phyloP scores from a whole-genome alignment of 2,797 vertebrate genomes.

The Mus minutoides region DNA sequence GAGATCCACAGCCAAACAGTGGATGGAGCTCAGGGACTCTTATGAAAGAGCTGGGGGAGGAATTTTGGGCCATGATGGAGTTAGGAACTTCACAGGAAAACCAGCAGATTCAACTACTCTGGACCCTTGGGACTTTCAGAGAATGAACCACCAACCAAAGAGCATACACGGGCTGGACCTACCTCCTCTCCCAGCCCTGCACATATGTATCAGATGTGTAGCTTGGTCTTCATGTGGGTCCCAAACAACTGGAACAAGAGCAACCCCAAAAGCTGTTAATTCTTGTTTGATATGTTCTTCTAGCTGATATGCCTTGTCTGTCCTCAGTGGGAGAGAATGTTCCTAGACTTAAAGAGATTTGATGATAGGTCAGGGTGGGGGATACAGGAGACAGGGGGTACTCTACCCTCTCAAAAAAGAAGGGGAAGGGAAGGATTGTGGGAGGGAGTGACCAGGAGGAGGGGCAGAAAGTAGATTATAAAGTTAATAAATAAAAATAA shows the following conservation, averaged over 20 bases:
- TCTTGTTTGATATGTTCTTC: not conserved
- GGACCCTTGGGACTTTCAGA: not conserved
- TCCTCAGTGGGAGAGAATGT: not conserved
- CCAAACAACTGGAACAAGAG: not conserved
- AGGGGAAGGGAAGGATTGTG: not conserved
- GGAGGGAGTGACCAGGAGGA: not conserved
- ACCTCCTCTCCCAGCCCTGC: not conserved
- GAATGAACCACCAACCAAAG: not conserved
- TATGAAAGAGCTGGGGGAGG: not conserved
- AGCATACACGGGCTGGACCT: not conserved
- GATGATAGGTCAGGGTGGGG: not conserved
- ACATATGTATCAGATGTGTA: not conserved
- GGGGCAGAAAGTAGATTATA: not conserved
- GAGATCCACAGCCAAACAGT: not conserved
- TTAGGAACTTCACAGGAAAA: not conserved
- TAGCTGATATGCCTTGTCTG: not conserved
- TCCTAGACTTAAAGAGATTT: not conserved
- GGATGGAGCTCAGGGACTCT: not conserved
- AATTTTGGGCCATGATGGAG: not conserved
- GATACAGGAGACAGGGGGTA: not conserved
- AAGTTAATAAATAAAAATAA: not conserved
- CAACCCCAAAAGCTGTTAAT: not conserved
- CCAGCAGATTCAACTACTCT: not conserved
- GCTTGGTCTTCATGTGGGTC: not conserved
- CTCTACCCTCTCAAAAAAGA: not conserved